A percentile compares a stretch with the other conserved stretches of the same genome.
These are phyloP conservation scores for Drosophila robusta DNA, from an alignment of 2,888 invertebrate genomes.

Conservation along the genomic window DNA sequence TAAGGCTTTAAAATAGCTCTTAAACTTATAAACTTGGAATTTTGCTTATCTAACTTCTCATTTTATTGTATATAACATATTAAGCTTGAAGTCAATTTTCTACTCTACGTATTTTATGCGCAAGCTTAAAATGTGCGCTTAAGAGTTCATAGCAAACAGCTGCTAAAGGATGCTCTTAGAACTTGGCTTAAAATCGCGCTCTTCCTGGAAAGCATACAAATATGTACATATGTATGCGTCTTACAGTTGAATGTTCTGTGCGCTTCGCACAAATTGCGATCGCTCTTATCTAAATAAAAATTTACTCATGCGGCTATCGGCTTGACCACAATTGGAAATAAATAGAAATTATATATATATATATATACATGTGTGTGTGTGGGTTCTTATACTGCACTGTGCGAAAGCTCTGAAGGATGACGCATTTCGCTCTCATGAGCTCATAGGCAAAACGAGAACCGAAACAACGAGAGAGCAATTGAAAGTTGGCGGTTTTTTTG, in stretches of 20 bases:
- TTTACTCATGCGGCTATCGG: conserved; percentile 17
- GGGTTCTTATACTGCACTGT: conserved; percentile 8
- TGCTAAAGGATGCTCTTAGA: too few species aligned
- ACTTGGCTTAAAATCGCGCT: not conserved
- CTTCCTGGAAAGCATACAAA: not conserved
- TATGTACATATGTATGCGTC: too few species aligned
- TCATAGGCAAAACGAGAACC: conserved; percentile 40
- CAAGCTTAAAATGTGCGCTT: too few species aligned
- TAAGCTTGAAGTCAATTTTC: too few species aligned
- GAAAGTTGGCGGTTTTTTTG: conserved; percentile 40
- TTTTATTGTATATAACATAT: too few species aligned
- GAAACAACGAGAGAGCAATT: conserved; percentile 20
- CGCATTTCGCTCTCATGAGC: conserved; percentile 48
- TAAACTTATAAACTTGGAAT: too few species aligned
- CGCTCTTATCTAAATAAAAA: conserved; percentile 40
- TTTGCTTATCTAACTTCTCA: too few species aligned
- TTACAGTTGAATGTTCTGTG: not conserved
- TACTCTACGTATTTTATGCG: too few species aligned
- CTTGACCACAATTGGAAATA: conserved; percentile 39
- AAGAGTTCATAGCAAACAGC: not conserved
- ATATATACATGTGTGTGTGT: not conserved
- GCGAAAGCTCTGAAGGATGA: conserved; percentile 35
- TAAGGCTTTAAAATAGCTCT: too few species aligned
- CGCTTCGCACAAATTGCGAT: conserved; percentile 3
- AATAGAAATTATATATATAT: conserved; percentile 2